phyloP scores from a whole-genome alignment of 2,113 vertebrate species.

The Capreolus pygargus region DNA sequence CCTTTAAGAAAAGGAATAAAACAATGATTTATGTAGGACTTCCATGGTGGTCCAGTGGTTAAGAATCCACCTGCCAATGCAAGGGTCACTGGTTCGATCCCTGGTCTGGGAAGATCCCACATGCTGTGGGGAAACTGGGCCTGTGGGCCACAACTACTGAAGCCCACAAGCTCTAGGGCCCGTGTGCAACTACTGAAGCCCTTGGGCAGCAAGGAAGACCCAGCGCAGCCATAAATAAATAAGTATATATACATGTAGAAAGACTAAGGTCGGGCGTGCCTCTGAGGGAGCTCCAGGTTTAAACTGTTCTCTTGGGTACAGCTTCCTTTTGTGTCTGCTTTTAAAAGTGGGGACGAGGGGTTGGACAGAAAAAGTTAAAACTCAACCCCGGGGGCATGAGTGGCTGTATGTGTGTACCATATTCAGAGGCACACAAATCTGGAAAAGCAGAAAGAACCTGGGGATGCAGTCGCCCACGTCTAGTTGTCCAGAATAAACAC shows the following conservation, averaged over 20 bases:
- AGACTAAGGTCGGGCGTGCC: background rate
- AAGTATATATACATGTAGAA: background rate
- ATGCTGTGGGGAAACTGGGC: background rate
- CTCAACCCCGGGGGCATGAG: background rate
- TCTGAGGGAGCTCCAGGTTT: background rate
- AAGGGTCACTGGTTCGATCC: background rate
- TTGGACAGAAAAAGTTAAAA: background rate
- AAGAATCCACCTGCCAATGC: background rate
- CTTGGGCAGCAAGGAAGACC: background rate
- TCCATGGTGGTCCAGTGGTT: background rate
- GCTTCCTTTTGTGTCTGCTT: background rate
- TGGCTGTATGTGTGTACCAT: fast-evolving
- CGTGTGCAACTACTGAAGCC: background rate
- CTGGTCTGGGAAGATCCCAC: background rate
- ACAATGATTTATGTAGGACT: background rate
- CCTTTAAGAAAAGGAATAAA: background rate
- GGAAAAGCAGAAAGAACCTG: background rate
- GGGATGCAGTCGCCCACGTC: background rate
- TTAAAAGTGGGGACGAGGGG: background rate
- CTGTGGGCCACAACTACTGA: background rate
- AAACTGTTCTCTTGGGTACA: background rate
- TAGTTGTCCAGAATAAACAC: background rate
- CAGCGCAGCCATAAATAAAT: background rate
- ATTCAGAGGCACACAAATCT: background rate
- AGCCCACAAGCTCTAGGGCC: background rate